Evolutionary conservation across 1,140 invertebrate genomes (phyloP).

Genomic region (Cylas formicarius): DNA sequence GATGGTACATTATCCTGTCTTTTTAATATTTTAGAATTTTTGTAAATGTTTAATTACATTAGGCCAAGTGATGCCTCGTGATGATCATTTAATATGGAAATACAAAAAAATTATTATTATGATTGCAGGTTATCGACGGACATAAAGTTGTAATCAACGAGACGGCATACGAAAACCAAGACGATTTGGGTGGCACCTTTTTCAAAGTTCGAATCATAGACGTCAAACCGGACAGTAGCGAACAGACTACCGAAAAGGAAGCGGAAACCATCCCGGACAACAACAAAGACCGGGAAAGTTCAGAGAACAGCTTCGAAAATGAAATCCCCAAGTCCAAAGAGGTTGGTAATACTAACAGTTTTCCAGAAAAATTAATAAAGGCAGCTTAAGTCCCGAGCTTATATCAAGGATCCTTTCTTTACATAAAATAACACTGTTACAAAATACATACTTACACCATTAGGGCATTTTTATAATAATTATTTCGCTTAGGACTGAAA

Average conservation of each 20-base stretch:
- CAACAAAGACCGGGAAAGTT: conserved; percentile 26
- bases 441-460: too few species aligned
- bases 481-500: too few species aligned
- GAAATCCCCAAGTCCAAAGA: conserved; percentile 35
- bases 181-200: conserved; percentile 40
- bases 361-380: conserved; percentile 30
- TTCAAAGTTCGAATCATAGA: conserved; percentile 49
- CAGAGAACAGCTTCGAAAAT: conserved; percentile 33
- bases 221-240: conserved; percentile 43
- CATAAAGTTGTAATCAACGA: conserved; percentile 53
- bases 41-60: too few species aligned
- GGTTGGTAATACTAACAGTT: conserved; percentile 33
- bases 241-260: conserved; percentile 31
- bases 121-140: conserved; percentile 47
- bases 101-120: not conserved
- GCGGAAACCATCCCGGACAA: conserved; percentile 20
- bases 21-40: not conserved
- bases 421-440: not conserved
- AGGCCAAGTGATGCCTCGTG: not conserved
- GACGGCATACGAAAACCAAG: conserved; percentile 45
- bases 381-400: conserved; percentile 2
- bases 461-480: too few species aligned
- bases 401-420: not conserved
- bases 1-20: too few species aligned
- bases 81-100: not conserved